Base-by-base conservation (phyloP, 53 echinoderm and acorn worm genomes). In the Echinometra lucunter region DNA sequence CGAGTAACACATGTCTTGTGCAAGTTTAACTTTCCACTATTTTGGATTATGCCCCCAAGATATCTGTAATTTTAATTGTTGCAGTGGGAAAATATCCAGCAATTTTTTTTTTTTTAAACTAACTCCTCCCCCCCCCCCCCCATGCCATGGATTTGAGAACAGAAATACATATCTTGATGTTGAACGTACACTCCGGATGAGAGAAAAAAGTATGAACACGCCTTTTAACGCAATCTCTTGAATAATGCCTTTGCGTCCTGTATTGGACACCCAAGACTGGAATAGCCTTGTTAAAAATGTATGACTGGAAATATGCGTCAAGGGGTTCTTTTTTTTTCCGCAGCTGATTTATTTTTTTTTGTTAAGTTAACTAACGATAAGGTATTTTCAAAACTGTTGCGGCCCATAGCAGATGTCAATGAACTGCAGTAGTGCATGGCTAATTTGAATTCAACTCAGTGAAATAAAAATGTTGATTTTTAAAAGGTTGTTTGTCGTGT, bases 281-380 rank as follows among this genome's bases (percentile, higher is more conserved):
- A 78, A 78, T 78, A 78, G 38, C 78, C 23, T 78, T 42, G 42
- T 78, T 78, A 78, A 78, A 78, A 78, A 78, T 78, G 38, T 78
- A 78, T 78, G 78, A 78, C 78, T 40, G 42, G 1, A 78, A 78
- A 78, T 78, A 42, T 42, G 21, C 42, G 23, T 78, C 78, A 78
- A 40, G 78, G 38, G 78, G 78, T 78, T 18, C 78, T 42, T 21
- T 74, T 37, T 56, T 13, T 63, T 63, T 78, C 9, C 23, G 6
- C 4, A 40, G 38, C 42, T 38, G 78, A 78, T 38, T 78, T 19
- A 32, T 69, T 69, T 78, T 42, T 40, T 1, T 53, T 53, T 4
- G 8, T 53, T 13, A 53, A 9, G 40, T 75, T 38, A 37, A 78
- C 40, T 19, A 42, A 78, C 42, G 42, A 12, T 38, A 40, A 75